Evolutionary conservation across 2,797 vertebrate species (phyloP).

Genomic region (Thamnophis elegans): DNA sequence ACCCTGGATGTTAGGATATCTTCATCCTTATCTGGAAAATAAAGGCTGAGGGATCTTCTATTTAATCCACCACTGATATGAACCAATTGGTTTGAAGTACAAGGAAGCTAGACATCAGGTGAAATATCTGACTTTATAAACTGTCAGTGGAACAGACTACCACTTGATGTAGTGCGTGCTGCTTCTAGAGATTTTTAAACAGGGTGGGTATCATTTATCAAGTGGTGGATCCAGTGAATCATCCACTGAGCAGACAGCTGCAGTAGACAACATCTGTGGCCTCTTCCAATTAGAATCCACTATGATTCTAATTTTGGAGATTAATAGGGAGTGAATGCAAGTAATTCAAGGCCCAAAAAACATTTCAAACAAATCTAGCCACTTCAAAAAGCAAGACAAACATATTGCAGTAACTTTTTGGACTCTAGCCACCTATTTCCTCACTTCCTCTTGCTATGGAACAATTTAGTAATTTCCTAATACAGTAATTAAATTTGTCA

Average conservation of each 20-base stretch:
- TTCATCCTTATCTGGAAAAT: background rate
- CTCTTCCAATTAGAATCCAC: background rate
- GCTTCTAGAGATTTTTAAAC: background rate
- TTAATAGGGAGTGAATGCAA: background rate
- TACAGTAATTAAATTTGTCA: background rate
- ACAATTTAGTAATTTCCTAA: background rate
- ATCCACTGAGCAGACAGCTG: background rate
- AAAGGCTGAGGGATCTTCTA: background rate
- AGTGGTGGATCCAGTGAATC: background rate
- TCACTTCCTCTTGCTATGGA: background rate
- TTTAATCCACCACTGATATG: background rate
- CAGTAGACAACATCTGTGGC: background rate
- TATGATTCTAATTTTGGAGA: background rate
- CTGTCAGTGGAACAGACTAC: background rate
- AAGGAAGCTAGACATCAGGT: background rate
- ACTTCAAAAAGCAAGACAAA: background rate
- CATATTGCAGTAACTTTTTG: background rate
- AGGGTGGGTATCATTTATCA: background rate
- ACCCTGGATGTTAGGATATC: background rate
- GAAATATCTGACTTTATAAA: background rate
- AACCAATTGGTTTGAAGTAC: background rate
- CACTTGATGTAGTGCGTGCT: background rate
- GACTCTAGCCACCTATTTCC: background rate
- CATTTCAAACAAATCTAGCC: background rate
- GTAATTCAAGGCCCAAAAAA: background rate